Evolutionary conservation across 2,888 invertebrate genomes (phyloP), one percentile per base, ranked within the genome.

Genomic region (Trilocha varians): DNA sequence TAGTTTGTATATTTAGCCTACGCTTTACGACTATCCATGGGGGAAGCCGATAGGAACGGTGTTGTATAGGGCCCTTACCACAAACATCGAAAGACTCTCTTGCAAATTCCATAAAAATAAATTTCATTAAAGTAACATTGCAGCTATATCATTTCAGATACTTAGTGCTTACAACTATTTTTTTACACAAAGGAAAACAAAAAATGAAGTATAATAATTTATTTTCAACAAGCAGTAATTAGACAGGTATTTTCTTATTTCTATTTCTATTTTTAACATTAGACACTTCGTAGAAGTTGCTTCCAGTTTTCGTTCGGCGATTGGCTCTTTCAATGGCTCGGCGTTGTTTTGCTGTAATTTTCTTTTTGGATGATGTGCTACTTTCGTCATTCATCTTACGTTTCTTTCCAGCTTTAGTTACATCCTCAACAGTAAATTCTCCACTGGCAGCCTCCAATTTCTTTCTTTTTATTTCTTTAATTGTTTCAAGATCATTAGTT

Each of bases 231-330:
- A 39, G 43, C 40, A 41, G 15, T 47, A 16, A 41, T 47, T 50
- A 66, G n/a, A 47, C 41, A 51, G 57, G 55, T 55, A 76, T 88
- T 57, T 89, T 93, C 65, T 91, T 91, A 66, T 89, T 89, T 50
- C 93, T 90, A 78, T 94, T 95, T 54, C 91, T 90, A 74, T 96
- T 96, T 71, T 96, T 96, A 40, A 96, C 96, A 86, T 96, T 96
- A 8, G 93, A 88, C 18, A 92, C 90, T 88, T 95, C 95, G 73
- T 96, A 96, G 69, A 96, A 96, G 77, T 96, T 93, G 70, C 93
- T 94, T 55, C 96, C 96, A 45, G 93, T 90, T 66, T 94, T 95
- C 67, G 91, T 93, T 9, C 93, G 87, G 54, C 92, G 93, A 50
- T 88, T 89, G 9, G 91, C 88, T 53, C 95, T 87, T 48, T 95